Base-by-base conservation (phyloP, 2,888 invertebrate species). In the Agrochola circellaris region DNA sequence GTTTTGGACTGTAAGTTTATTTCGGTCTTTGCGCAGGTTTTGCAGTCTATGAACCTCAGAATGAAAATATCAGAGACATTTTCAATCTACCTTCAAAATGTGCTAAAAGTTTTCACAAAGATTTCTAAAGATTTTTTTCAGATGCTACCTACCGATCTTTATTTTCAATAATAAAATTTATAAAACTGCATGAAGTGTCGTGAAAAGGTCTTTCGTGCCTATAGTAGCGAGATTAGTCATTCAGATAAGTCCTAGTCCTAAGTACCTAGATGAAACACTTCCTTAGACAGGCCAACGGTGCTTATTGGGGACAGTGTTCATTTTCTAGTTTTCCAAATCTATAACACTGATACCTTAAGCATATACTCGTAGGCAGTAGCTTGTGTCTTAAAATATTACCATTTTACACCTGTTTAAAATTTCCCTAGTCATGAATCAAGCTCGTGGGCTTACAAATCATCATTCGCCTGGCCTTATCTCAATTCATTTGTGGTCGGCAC, bases 251-350 rank as follows among this genome's bases (percentile, higher is more conserved):
- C n/a, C n/a, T n/a, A n/a, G n/a, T n/a, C n/a, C n/a, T n/a, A n/a
- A n/a, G n/a, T n/a, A n/a, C n/a, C n/a, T n/a, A n/a, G n/a, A n/a
- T n/a, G n/a, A n/a, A n/a, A n/a, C n/a, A n/a, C n/a, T n/a, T n/a
- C n/a, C n/a, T n/a, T n/a, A n/a, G n/a, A n/a, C n/a, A n/a, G n/a
- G n/a, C n/a, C 30, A 30, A 26, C 15, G 8, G 13, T 6, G 20
- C 30, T 23, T 51, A 51, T 38, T 30, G 30, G 1, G 30, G 1
- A 30, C 30, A 26, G 17, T 70, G 17, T 64, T 17, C 8, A 34
- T 34, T 75, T 58, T 48, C 34, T 58, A 76, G 26, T 65, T 76
- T 76, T 60, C 26, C n/a, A 45, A 23, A 64, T 74, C 11, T 64
- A 62, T 62, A 30, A 38, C 9, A 48, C 45, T 48, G 26, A 30